Percentiles rank a stretch among this genome's conserved stretches.
These are phyloP conservation scores for Zaprionus obscuricornis DNA, from an alignment of 2,888 invertebrate genomes.

Conservation along the genomic window DNA sequence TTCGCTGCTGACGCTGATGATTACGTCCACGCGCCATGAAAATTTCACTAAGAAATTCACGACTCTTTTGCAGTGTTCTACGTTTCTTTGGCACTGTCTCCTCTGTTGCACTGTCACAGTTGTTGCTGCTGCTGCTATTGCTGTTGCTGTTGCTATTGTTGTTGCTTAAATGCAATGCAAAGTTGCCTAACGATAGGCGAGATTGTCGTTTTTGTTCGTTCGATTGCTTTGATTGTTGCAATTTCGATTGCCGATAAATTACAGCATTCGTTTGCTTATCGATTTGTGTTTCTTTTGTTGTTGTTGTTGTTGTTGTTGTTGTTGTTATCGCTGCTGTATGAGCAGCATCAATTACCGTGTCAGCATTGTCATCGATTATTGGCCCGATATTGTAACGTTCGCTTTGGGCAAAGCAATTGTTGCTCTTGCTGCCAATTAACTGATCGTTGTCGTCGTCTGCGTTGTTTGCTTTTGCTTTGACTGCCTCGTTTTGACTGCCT, in stretches of 20 bases:
- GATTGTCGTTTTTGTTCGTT: conserved; percentile 69
- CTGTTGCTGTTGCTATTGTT: conserved; percentile 10
- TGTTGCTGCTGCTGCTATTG: conserved; percentile 2
- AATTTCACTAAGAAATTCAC: conserved; percentile 80
- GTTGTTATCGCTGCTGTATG: conserved; percentile 37
- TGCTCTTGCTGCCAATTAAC: conserved; percentile 59
- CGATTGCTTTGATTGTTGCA: conserved; percentile 37
- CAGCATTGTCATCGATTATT: conserved; percentile 49
- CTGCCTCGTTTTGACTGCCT: conserved; percentile 73
- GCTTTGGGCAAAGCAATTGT: conserved; percentile 31
- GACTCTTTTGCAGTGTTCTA: conserved; percentile 77
- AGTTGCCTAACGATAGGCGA: conserved; percentile 63
- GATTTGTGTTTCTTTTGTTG: conserved; percentile 12
- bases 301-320: conserved; percentile 1
- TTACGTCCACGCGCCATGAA: conserved; percentile 84
- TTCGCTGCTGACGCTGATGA: conserved; percentile 78
- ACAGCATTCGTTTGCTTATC: conserved; percentile 20
- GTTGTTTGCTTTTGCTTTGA: conserved; percentile 49
- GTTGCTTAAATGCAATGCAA: conserved; percentile 45
- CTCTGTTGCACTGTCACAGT: conserved; percentile 8
- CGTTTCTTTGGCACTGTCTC: conserved; percentile 46
- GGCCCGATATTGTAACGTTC: conserved; percentile 29
- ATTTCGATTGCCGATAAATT: conserved; percentile 41
- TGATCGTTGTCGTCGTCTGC: conserved; percentile 50
- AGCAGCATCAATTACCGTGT: conserved; percentile 57